phyloP scores from a whole-genome alignment of 2,888 invertebrate genomes.

The Tetragonisca angustula region DNA sequence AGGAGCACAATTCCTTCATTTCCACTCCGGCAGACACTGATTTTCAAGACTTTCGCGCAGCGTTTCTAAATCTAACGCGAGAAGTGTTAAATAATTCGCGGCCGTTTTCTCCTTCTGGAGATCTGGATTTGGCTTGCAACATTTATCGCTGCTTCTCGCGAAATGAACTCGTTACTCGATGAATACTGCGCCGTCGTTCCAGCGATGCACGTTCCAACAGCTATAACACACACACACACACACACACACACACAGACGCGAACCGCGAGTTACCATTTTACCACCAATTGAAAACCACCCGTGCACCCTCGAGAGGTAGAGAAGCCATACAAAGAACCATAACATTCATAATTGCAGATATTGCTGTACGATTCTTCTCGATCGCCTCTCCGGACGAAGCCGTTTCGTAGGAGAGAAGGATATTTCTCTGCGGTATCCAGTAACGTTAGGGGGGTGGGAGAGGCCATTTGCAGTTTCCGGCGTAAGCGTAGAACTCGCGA shows the following conservation, averaged over 20 bases:
- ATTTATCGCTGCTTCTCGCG: neutral
- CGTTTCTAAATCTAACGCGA: no score
- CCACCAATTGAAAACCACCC: neutral
- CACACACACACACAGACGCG: no score
- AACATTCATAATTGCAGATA: conserved; percentile 13
- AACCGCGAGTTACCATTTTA: neutral
- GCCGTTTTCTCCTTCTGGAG: neutral
- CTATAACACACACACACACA: neutral
- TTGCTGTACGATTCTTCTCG: conserved; percentile 22
- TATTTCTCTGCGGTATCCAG: conserved; percentile 50
- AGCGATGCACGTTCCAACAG: neutral
- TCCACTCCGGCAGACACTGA: no score
- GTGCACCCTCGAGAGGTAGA: neutral
- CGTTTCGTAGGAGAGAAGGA: conserved; percentile 21
- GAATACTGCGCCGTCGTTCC: neutral
- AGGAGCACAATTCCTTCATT: no score
- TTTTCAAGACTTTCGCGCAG: no score
- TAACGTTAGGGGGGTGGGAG: conserved; percentile 49
- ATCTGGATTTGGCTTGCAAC: neutral
- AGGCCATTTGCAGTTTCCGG: conserved; percentile 54
- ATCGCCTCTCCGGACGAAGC: conserved; percentile 9
- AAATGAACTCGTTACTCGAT: neutral
- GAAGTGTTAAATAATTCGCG: no score
- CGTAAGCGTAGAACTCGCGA: conserved; percentile 49
- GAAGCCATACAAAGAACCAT: neutral